phyloP scores from a whole-genome alignment of 1,140 invertebrate species.

The Lepidurus couesii region DNA sequence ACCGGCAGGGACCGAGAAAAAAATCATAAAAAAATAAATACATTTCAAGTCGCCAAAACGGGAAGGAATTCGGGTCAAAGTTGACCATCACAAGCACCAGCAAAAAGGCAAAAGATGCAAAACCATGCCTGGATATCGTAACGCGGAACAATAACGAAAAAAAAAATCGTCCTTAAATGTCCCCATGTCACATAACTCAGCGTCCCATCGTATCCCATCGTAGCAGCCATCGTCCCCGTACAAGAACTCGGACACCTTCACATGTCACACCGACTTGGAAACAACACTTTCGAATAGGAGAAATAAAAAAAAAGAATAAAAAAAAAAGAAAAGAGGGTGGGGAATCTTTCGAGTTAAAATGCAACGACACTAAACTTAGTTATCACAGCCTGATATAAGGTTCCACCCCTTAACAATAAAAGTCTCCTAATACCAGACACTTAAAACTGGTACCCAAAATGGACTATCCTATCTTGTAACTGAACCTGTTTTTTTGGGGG shows the following conservation, averaged over 20 bases:
- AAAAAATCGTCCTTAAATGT: not conserved
- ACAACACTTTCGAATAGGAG: not conserved
- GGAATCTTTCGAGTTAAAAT: not conserved
- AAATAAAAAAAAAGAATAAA: not conserved
- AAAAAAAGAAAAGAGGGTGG: not conserved
- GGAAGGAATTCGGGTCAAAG: not conserved
- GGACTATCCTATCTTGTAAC: no score
- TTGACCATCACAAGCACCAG: not conserved
- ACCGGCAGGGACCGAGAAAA: not conserved
- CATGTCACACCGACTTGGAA: not conserved
- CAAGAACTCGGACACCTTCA: not conserved
- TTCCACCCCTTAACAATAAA: no score
- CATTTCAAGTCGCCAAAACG: not conserved
- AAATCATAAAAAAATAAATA: not conserved
- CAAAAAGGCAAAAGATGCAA: conserved; percentile 1
- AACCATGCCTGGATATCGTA: not conserved
- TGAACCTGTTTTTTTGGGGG: no score
- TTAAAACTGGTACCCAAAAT: no score
- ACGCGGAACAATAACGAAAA: not conserved
- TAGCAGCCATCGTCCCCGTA: not conserved
- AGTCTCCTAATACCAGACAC: no score
- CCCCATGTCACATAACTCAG: not conserved
- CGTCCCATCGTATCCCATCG: not conserved
- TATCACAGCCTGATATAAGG: no score
- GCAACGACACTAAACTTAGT: no score